Percentiles rank a stretch among this genome's conserved stretches.
Evolutionary conservation across 2,888 invertebrate species (phyloP).

Genomic region (Phyllotreta cruciferae): DNA sequence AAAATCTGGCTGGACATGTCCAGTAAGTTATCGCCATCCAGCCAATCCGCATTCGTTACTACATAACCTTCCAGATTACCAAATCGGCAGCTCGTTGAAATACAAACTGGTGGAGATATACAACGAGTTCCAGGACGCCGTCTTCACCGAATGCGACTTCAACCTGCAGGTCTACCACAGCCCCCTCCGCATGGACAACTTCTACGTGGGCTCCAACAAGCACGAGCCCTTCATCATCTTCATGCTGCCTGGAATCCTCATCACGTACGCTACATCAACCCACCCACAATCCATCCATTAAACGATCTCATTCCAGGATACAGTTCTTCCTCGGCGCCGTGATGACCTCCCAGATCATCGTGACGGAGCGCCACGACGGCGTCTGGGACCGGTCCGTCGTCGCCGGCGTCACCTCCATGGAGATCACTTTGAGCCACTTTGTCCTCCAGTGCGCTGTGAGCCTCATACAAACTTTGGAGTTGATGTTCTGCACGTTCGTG

Average conservation of each 20-base stretch:
- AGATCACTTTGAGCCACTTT: slow-evolving; percentile 84
- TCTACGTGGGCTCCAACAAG: slow-evolving; percentile 66
- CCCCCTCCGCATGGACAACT: slow-evolving; percentile 68
- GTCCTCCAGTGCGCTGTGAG: slow-evolving; percentile 71
- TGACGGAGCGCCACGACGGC: slow-evolving; percentile 78
- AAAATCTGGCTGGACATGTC: slow-evolving; percentile 66
- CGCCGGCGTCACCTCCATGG: slow-evolving; percentile 81
- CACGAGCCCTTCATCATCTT: slow-evolving; percentile 78
- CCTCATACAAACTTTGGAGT: slow-evolving; percentile 69
- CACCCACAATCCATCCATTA: not conserved
- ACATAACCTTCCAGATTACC: slow-evolving; percentile 19
- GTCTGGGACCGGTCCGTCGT: slow-evolving; percentile 87
- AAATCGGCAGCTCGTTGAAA: slow-evolving; percentile 62
- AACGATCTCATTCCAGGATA: slow-evolving; percentile 64
- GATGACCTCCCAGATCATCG: slow-evolving; percentile 82
- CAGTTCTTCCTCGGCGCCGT: slow-evolving; percentile 86
- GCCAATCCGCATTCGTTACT: not conserved
- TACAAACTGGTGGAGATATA: slow-evolving; percentile 66
- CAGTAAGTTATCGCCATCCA: slow-evolving; percentile 30
- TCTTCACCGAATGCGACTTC: slow-evolving; percentile 71
- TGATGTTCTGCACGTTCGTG: slow-evolving; percentile 68
- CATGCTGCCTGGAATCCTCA: slow-evolving; percentile 84
- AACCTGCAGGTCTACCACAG: slow-evolving; percentile 64
- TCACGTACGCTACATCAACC: slow-evolving; percentile 71
- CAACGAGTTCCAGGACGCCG: slow-evolving; percentile 68